Conservation (phyloP, 2,797 vertebrate species). For the Coccyzus lansbergi region DNA sequence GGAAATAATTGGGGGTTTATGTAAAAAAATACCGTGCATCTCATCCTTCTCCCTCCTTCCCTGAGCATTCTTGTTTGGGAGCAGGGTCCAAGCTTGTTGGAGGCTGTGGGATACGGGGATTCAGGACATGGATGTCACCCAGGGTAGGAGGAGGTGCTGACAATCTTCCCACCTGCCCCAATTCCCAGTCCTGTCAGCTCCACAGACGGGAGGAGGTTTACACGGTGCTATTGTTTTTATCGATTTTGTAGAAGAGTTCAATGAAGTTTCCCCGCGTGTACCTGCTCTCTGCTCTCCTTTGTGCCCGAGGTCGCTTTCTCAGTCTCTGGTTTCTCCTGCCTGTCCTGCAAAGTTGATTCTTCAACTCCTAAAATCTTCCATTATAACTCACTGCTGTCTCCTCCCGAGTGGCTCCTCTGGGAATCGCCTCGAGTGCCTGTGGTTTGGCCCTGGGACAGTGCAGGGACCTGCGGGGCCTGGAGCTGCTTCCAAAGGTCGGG, state of each 20-base stretch:
- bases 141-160: conserved; percentile 11
- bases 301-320: conserved; percentile 18
- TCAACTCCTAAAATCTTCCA: too few species aligned
- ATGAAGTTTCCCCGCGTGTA: conserved; percentile 61
- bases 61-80: background rate
- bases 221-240: conserved; percentile 45
- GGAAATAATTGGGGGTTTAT: background rate
- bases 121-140: conserved; percentile 17
- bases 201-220: conserved; percentile 49
- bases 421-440: too few species aligned
- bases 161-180: conserved; percentile 51
- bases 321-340: background rate
- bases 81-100: conserved; percentile 2
- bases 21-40: background rate
- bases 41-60: background rate
- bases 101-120: background rate
- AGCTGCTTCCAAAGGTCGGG: too few species aligned
- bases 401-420: too few species aligned
- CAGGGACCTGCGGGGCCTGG: too few species aligned
- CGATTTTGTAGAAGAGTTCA: conserved; percentile 54
- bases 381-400: too few species aligned
- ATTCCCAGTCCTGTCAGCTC: conserved; percentile 52
- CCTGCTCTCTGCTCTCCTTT: conserved; percentile 56
- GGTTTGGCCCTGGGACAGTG: too few species aligned
- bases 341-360: background rate